Percentiles rank a stretch among this genome's conserved stretches.
phyloP scores from a whole-genome alignment of 2,113 vertebrate species.

The Atlantisia rogersi region DNA sequence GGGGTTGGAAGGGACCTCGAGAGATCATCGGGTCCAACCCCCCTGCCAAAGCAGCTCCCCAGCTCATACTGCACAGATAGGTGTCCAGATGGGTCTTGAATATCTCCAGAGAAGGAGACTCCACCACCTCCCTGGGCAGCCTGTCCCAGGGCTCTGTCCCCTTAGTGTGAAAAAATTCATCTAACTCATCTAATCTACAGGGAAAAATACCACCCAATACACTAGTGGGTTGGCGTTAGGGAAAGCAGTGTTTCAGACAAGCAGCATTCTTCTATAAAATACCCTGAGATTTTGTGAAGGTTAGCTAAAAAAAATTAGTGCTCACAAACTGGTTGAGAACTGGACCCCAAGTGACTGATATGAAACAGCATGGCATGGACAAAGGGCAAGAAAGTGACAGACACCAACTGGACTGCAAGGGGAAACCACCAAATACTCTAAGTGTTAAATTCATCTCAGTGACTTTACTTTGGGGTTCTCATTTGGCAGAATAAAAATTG shows the following conservation, averaged over 20 bases:
- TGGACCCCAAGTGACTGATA: rapidly evolving
- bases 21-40: too few relatives aligned
- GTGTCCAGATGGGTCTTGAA: too few relatives aligned
- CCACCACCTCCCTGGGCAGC: too few relatives aligned
- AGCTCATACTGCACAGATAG: too few relatives aligned
- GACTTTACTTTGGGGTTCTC: neutral
- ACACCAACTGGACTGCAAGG: neutral
- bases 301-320: neutral
- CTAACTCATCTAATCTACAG: neutral
- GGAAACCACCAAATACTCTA: neutral
- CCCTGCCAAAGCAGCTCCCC: too few relatives aligned
- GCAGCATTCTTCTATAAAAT: neutral
- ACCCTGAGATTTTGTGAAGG: neutral
- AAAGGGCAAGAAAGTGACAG: neutral
- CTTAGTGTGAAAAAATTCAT: too few relatives aligned
- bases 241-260: neutral
- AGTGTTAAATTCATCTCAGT: neutral
- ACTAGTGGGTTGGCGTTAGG: neutral
- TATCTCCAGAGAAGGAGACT: too few relatives aligned
- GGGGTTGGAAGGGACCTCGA: too few relatives aligned
- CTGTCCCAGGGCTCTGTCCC: too few relatives aligned
- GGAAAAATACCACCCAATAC: neutral
- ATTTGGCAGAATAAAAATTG: neutral
- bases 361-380: neutral
- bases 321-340: neutral